phyloP scores from a whole-genome alignment of 2,888 invertebrate genomes.

The Oligia latruncula region DNA sequence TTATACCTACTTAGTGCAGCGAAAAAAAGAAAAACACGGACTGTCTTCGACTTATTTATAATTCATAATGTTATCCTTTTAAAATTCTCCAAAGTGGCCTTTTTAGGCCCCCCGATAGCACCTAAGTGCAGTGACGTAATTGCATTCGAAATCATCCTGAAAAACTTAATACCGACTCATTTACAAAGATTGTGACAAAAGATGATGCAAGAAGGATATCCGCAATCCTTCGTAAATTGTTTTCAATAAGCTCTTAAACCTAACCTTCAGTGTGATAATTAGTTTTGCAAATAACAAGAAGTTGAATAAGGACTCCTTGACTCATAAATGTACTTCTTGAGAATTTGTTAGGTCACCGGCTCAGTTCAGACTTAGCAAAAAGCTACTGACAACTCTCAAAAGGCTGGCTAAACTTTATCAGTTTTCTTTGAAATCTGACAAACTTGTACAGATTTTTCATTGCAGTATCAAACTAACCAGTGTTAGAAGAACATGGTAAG shows the following conservation, averaged over 20 bases:
- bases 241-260: constrained; percentile 27
- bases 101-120: too few relatives aligned
- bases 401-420: background rate
- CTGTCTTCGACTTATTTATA: too few relatives aligned
- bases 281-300: constrained; percentile 47
- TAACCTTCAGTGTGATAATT: constrained; percentile 44
- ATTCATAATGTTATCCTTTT: too few relatives aligned
- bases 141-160: background rate
- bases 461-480: background rate
- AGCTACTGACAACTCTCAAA: background rate
- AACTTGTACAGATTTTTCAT: background rate
- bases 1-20: too few relatives aligned
- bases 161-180: background rate
- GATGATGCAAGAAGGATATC: constrained; percentile 54
- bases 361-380: background rate
- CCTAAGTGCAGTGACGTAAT: background rate
- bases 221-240: constrained; percentile 45
- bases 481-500: background rate
- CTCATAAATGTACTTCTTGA: constrained; percentile 18
- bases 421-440: background rate
- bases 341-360: constrained; percentile 1
- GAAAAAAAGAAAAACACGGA: too few relatives aligned
- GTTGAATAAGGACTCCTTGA: constrained; percentile 31
- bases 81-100: too few relatives aligned
- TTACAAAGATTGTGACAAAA: constrained; percentile 16